Conservation (phyloP, 2,113 vertebrate species). For the Polypterus bichir region DNA sequence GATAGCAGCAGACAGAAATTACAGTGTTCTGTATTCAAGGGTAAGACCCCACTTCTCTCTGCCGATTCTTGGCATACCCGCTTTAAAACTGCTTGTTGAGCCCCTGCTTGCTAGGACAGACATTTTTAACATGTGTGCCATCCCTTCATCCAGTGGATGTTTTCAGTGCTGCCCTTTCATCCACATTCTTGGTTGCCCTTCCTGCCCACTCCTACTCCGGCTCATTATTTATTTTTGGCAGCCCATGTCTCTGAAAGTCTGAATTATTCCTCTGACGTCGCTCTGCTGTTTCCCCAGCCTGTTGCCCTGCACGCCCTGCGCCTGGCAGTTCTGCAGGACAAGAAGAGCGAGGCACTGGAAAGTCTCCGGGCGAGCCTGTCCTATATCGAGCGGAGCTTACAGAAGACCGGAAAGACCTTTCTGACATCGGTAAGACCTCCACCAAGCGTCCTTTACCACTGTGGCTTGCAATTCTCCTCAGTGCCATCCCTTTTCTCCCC, state of each 20-base stretch:
- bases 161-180: too few species aligned
- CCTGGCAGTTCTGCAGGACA: conserved; percentile 58
- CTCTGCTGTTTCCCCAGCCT: conserved; percentile 42
- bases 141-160: too few species aligned
- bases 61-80: too few species aligned
- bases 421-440: conserved; percentile 56
- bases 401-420: conserved; percentile 38
- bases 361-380: conserved; percentile 41
- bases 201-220: too few species aligned
- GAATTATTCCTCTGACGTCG: not conserved
- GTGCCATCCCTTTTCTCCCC: not conserved
- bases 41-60: too few species aligned
- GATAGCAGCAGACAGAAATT: too few species aligned
- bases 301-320: conserved; percentile 51
- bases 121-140: too few species aligned
- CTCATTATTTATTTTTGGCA: not conserved
- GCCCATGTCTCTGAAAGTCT: not conserved
- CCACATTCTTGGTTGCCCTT: too few species aligned
- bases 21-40: too few species aligned
- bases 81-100: too few species aligned
- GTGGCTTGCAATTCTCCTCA: not conserved
- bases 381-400: conserved; percentile 60
- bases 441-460: not conserved
- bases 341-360: conserved; percentile 43
- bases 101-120: too few species aligned